phyloP scores from a whole-genome alignment of 1,140 invertebrate species.

The Eurosta solidaginis region DNA sequence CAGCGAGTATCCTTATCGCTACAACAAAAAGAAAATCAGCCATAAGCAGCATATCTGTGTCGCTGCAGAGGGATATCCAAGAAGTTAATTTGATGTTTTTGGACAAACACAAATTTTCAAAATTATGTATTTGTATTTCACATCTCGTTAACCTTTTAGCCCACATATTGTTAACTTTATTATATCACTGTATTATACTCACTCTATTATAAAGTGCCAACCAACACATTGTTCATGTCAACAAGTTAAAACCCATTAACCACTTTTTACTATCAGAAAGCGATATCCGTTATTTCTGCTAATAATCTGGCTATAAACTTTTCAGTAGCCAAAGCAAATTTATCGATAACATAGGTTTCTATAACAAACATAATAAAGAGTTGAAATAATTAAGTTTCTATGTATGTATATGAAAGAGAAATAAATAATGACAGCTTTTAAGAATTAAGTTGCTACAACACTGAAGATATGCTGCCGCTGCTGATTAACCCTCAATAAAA shows the following conservation, averaged over 20 bases:
- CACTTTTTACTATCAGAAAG: background rate
- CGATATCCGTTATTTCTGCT: background rate
- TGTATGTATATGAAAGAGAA: background rate
- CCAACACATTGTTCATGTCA: background rate
- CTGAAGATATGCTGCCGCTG: slow-evolving; percentile 9
- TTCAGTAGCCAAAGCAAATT: background rate
- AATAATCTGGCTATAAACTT: background rate
- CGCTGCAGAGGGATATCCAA: too few species aligned
- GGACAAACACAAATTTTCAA: too few species aligned
- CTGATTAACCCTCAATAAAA: slow-evolving; percentile 7
- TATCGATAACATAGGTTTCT: slow-evolving; percentile 13
- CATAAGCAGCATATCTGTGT: too few species aligned
- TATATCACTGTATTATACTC: background rate
- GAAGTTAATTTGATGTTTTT: too few species aligned
- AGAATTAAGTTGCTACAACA: background rate
- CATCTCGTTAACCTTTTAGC: too few species aligned
- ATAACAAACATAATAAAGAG: background rate
- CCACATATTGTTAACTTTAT: too few species aligned
- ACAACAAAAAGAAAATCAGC: too few species aligned
- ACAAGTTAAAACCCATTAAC: slow-evolving; percentile 17
- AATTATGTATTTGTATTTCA: too few species aligned
- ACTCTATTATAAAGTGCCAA: background rate
- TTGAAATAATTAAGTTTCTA: background rate
- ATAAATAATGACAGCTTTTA: background rate
- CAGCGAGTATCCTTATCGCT: too few species aligned